phyloP scores from a whole-genome alignment of 2,797 vertebrate genomes.

The Astyanax mexicanus region DNA sequence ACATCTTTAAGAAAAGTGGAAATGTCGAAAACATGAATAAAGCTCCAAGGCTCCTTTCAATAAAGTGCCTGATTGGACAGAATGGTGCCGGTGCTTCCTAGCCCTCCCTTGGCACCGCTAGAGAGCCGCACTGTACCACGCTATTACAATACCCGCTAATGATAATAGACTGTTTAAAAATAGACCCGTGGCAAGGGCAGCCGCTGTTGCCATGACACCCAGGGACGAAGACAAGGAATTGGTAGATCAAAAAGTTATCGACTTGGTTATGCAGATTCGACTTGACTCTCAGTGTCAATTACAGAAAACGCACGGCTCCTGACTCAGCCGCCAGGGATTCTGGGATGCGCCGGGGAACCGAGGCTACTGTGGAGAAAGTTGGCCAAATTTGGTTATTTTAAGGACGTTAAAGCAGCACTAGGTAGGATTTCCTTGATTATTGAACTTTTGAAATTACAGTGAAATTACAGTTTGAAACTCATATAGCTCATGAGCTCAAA shows the following conservation, averaged over 20 bases:
- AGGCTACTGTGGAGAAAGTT: neutral
- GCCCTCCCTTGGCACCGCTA: constrained; percentile 7
- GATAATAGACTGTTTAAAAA: constrained; percentile 50
- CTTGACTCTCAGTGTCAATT: constrained; percentile 46
- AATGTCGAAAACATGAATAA: neutral
- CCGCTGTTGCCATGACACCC: constrained; percentile 52
- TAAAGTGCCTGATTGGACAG: neutral
- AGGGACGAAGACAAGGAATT: constrained; percentile 23
- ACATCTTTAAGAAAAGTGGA: too few relatives aligned
- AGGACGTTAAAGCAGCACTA: too few relatives aligned
- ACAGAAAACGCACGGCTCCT: constrained; percentile 16
- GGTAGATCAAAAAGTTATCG: constrained; percentile 41
- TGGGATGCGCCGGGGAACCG: neutral
- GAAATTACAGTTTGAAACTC: too few relatives aligned
- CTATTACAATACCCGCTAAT: constrained; percentile 51
- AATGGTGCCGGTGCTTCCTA: neutral
- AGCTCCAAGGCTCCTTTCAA: neutral
- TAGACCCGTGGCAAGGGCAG: constrained; percentile 52
- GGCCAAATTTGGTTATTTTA: constrained; percentile 2
- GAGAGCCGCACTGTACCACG: constrained; percentile 7
- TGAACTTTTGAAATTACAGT: too few relatives aligned
- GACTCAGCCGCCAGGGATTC: neutral
- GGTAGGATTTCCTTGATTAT: too few relatives aligned
- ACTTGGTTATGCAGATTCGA: constrained; percentile 33
- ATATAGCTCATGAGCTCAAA: too few relatives aligned